phyloP scores from a whole-genome alignment of 2,797 vertebrate genomes.

The Parotocinclus haroldoi region DNA sequence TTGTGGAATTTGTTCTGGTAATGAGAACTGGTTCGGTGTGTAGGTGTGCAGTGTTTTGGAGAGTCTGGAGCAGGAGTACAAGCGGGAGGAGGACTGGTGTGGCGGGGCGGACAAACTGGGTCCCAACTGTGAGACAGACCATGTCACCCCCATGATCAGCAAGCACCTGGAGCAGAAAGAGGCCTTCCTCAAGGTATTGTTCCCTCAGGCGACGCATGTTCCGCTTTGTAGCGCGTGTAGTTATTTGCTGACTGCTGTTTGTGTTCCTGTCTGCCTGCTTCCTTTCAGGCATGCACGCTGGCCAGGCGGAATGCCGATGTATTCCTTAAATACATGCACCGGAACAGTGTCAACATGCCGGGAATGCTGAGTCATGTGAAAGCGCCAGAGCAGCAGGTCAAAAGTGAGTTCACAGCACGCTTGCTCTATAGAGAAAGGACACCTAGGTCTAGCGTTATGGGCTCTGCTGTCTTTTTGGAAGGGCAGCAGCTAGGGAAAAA shows the following conservation, averaged over 20 bases:
- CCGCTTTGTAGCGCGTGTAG: not conserved
- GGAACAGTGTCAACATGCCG: slow-evolving; percentile 87
- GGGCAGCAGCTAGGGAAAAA: no score
- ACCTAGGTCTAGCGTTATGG: no score
- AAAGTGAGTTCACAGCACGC: slow-evolving; percentile 70
- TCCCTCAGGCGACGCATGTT: not conserved
- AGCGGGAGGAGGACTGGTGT: slow-evolving; percentile 98
- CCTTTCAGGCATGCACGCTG: slow-evolving; percentile 77
- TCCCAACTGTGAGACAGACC: slow-evolving; percentile 94
- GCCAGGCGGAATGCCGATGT: slow-evolving; percentile 85
- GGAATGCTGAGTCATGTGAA: slow-evolving; percentile 87
- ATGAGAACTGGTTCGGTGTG: not conserved
- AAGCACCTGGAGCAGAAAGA: slow-evolving; percentile 98
- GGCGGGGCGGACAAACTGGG: slow-evolving; percentile 96
- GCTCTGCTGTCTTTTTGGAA: no score
- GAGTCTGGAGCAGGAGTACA: slow-evolving; percentile 97
- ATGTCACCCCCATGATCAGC: slow-evolving; percentile 97
- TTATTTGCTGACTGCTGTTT: not conserved
- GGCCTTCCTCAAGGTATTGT: slow-evolving; percentile 89
- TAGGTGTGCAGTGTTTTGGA: slow-evolving; percentile 92
- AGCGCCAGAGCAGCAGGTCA: slow-evolving; percentile 86
- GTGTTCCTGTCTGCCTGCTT: not conserved
- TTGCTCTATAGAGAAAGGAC: no score
- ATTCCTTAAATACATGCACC: slow-evolving; percentile 86
- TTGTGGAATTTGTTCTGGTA: no score